A percentile compares a stretch with the other conserved stretches of the same genome.
Conservation (phyloP, 2,888 invertebrate genomes). For the Dendrolimus pini region DNA sequence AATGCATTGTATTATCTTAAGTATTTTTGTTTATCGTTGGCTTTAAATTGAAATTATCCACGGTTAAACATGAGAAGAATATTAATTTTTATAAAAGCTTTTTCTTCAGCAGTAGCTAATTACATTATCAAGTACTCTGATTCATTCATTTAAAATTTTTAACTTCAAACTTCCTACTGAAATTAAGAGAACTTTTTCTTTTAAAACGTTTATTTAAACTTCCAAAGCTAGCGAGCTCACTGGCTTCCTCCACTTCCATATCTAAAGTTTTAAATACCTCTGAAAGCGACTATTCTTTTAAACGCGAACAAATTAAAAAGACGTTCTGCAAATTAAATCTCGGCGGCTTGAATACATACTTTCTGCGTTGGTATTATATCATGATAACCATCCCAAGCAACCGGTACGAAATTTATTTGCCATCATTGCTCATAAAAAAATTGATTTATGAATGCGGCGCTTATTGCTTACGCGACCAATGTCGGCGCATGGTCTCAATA, state of each 20-base stretch:
- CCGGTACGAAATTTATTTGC: constrained; percentile 49
- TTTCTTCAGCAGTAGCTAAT: too few relatives aligned
- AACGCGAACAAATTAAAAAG: constrained; percentile 24
- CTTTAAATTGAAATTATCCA: too few relatives aligned
- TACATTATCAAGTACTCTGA: too few relatives aligned
- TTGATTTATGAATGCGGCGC: constrained; percentile 49
- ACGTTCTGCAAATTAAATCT: constrained; percentile 19
- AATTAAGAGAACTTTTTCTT: too few relatives aligned
- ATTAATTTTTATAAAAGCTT: too few relatives aligned
- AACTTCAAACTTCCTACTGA: too few relatives aligned
- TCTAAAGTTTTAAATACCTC: neutral
- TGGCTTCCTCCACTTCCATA: neutral
- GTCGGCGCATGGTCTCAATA: constrained; percentile 50
- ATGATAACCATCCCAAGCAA: constrained; percentile 2
- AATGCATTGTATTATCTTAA: too few relatives aligned
- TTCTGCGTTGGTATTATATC: too few relatives aligned
- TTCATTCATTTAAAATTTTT: too few relatives aligned
- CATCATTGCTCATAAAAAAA: constrained; percentile 51
- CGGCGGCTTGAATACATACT: neutral
- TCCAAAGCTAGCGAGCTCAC: neutral
- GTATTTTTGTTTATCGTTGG: too few relatives aligned
- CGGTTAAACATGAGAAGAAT: too few relatives aligned
- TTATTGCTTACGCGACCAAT: constrained; percentile 45
- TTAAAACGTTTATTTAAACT: too few relatives aligned
- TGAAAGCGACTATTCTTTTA: neutral